Conservation (phyloP, 2,888 invertebrate genomes). For the Drosophila rellima region DNA sequence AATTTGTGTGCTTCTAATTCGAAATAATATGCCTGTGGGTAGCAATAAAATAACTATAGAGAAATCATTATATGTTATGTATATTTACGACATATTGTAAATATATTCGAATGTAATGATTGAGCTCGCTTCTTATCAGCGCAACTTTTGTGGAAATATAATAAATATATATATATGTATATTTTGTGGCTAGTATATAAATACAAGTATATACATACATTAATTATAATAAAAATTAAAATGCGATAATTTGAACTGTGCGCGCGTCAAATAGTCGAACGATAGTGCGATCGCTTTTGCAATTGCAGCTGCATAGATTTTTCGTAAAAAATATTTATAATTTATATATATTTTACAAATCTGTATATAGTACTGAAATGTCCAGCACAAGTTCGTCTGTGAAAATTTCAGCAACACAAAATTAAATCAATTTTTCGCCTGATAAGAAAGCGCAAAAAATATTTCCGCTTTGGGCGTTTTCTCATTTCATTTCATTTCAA, state of each 20-base stretch:
- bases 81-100: slow-evolving; percentile 56
- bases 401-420: slow-evolving; percentile 62
- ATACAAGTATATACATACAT: slow-evolving; percentile 11
- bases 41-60: slow-evolving; percentile 32
- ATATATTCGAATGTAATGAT: slow-evolving; percentile 34
- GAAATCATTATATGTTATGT: slow-evolving; percentile 54
- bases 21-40: slow-evolving; percentile 19
- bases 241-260: slow-evolving; percentile 70
- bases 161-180: slow-evolving; percentile 5
- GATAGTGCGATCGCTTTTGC: slow-evolving; percentile 45
- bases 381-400: slow-evolving; percentile 41
- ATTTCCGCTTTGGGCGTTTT: slow-evolving; percentile 74
- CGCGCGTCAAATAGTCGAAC: slow-evolving; percentile 38
- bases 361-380: slow-evolving; percentile 10
- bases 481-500: slow-evolving; percentile 40
- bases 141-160: slow-evolving; percentile 57
- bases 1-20: slow-evolving; percentile 23
- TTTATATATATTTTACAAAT: slow-evolving; percentile 12
- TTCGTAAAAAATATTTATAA: slow-evolving; percentile 28
- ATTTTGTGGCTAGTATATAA: slow-evolving; percentile 20
- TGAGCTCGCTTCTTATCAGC: slow-evolving; percentile 51
- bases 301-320: slow-evolving; percentile 49
- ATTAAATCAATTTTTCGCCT: slow-evolving; percentile 75
- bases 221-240: slow-evolving; percentile 50
- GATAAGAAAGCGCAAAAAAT: slow-evolving; percentile 71